Evolutionary conservation across 1,140 invertebrate genomes (phyloP).

Genomic region (Drosophila nasuta): DNA sequence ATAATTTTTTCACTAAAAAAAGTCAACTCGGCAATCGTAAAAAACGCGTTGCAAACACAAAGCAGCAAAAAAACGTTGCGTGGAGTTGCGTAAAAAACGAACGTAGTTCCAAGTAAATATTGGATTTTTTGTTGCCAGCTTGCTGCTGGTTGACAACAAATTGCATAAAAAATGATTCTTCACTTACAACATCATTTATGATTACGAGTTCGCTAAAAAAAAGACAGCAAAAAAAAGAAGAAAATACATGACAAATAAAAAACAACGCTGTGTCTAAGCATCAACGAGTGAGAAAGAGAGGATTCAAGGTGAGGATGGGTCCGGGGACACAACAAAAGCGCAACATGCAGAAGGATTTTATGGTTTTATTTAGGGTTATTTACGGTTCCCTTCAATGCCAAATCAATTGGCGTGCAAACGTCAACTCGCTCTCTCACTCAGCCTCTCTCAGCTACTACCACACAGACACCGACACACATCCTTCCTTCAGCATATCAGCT

Average conservation of each 20-base stretch:
- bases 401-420: constrained; percentile 82
- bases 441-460: background rate
- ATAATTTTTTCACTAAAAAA: constrained; percentile 72
- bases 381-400: constrained; percentile 68
- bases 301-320: constrained; percentile 62
- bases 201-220: constrained; percentile 64
- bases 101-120: constrained; percentile 58
- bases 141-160: constrained; percentile 65
- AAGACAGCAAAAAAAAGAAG: background rate
- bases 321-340: constrained; percentile 53
- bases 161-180: constrained; percentile 82
- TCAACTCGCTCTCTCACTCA: constrained; percentile 47
- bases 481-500: background rate
- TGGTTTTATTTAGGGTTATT: constrained; percentile 84
- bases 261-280: constrained; percentile 32
- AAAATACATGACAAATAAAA: constrained; percentile 37
- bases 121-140: constrained; percentile 8
- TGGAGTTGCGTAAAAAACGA: constrained; percentile 80
- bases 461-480: too few relatives aligned
- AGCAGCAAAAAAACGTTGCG: constrained; percentile 46
- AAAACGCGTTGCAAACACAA: constrained; percentile 40
- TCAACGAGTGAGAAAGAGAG: constrained; percentile 2
- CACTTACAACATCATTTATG: constrained; percentile 53
- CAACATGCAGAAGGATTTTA: constrained; percentile 84
- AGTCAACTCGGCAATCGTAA: constrained; percentile 72